These are phyloP conservation scores for Macropus fuliginosus DNA, from an alignment of 2,797 vertebrate species.

Conservation along the genomic window DNA sequence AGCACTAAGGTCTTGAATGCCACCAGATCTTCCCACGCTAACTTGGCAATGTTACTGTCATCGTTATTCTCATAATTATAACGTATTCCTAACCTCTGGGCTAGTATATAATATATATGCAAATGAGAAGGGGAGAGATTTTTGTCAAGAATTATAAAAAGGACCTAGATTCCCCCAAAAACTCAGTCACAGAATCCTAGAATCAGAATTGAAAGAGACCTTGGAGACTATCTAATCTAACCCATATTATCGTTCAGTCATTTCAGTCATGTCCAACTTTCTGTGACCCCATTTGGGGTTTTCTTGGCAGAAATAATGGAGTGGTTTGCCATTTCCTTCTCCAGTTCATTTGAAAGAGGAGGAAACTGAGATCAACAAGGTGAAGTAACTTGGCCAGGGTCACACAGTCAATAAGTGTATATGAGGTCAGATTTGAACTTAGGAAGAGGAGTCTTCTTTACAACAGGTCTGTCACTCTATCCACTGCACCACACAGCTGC, in stretches of 20 bases:
- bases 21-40: conserved; percentile 33
- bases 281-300: not conserved
- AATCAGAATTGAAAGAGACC: not conserved
- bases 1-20: not conserved
- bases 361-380: not conserved
- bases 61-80: conserved; percentile 26
- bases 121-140: not conserved
- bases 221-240: not conserved
- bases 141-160: not conserved
- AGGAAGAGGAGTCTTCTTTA: not conserved
- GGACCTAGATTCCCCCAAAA: not conserved
- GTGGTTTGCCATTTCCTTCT: not conserved
- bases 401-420: not conserved
- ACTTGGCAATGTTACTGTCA: not conserved
- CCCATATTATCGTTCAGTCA: not conserved
- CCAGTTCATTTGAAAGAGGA: not conserved
- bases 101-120: not conserved
- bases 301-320: not conserved
- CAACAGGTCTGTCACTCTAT: not conserved
- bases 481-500: not conserved
- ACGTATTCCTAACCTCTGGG: conserved; percentile 26
- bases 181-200: not conserved
- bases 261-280: not conserved
- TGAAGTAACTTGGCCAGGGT: not conserved
- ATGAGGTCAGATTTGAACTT: not conserved